Percentiles rank a stretch among this genome's conserved stretches.
Evolutionary conservation across 2,113 vertebrate genomes (phyloP).

Genomic region (Embiotoca jacksoni): DNA sequence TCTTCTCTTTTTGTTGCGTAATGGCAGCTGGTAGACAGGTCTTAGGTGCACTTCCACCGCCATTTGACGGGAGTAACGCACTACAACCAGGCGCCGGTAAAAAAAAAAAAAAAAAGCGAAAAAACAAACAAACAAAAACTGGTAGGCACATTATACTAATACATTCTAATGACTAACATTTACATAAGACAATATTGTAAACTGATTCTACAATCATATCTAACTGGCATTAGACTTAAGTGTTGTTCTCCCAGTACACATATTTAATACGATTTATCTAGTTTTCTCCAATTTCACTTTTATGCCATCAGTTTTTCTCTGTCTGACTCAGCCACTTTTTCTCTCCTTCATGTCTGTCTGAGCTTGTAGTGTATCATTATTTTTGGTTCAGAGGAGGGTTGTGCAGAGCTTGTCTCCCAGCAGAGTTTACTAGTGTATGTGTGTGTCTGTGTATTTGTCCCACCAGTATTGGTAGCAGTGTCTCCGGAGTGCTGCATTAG

Average conservation of each 20-base stretch:
- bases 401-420: conserved; percentile 57
- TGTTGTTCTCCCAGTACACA: not conserved
- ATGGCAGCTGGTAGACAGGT: too few species aligned
- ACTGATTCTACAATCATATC: conserved; percentile 4
- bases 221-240: not conserved
- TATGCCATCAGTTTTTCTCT: conserved; percentile 23
- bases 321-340: conserved; percentile 40
- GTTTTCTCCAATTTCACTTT: conserved; percentile 18
- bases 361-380: conserved; percentile 57
- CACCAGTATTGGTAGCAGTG: conserved; percentile 50
- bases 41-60: too few species aligned
- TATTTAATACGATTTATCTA: conserved; percentile 18
- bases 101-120: too few species aligned
- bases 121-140: too few species aligned
- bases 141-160: too few species aligned
- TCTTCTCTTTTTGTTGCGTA: too few species aligned
- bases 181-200: not conserved
- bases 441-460: conserved; percentile 29
- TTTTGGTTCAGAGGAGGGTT: conserved; percentile 55
- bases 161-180: not conserved
- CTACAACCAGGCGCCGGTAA: too few species aligned
- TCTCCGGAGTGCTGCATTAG: conserved; percentile 66
- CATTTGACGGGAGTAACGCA: too few species aligned
- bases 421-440: conserved; percentile 30
- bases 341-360: conserved; percentile 45